Conservation (phyloP, 1,140 invertebrate genomes). For the Hormaphis cornu region DNA sequence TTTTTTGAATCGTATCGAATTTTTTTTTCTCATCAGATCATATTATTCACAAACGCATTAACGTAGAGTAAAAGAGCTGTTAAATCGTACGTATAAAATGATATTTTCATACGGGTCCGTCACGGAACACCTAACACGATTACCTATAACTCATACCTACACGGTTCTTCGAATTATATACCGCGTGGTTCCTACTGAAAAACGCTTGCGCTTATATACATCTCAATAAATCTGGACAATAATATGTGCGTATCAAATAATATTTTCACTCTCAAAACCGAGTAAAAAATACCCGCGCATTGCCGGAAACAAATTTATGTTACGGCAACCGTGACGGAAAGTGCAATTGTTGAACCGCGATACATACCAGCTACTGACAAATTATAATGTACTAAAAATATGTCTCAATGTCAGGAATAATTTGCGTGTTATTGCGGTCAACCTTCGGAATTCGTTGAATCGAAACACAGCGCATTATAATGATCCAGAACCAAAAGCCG, state of each 20-base stretch:
- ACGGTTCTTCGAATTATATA: neutral
- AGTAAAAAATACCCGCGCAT: conserved; percentile 19
- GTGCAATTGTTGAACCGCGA: conserved; percentile 15
- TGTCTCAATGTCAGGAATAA: conserved; percentile 29
- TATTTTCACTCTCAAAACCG: neutral
- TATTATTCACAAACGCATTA: neutral
- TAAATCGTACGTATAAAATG: neutral
- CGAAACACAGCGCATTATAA: conserved; percentile 7
- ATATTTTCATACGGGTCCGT: neutral
- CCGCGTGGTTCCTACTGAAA: neutral
- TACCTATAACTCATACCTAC: neutral
- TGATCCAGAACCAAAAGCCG: neutral
- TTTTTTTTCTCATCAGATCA: too few relatives aligned
- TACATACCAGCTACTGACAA: conserved; percentile 21
- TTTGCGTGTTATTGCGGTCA: conserved; percentile 10
- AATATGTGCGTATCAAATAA: neutral
- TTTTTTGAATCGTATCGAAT: too few relatives aligned
- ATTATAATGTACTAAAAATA: conserved; percentile 18
- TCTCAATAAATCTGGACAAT: conserved; percentile 10
- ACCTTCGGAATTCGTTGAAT: conserved; percentile 3
- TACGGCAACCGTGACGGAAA: conserved; percentile 23
- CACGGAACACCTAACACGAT: conserved; percentile 5
- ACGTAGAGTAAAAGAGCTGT: too few relatives aligned
- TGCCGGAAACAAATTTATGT: conserved; percentile 22
- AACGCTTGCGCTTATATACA: neutral